These are phyloP conservation scores for Leucophenga maculata DNA, from an alignment of 2,888 invertebrate genomes.

Conservation along the genomic window DNA sequence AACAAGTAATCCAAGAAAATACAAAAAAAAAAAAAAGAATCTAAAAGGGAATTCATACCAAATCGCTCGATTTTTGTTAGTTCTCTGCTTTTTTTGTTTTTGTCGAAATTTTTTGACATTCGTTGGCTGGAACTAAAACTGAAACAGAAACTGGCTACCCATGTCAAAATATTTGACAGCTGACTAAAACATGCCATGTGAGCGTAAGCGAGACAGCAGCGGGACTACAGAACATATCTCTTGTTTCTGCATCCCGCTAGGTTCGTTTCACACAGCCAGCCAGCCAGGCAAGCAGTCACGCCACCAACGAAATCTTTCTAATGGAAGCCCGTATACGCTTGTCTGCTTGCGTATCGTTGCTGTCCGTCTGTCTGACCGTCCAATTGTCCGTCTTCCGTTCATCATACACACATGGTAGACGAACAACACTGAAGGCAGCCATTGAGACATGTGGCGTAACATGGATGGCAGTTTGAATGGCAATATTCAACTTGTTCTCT, in stretches of 20 bases:
- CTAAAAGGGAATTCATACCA: constrained; percentile 29
- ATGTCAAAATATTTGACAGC: constrained; percentile 74
- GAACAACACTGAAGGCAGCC: constrained; percentile 49
- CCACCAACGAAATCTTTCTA: constrained; percentile 40
- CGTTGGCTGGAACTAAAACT: constrained; percentile 29
- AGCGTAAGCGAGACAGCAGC: constrained; percentile 40
- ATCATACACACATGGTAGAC: constrained; percentile 48
- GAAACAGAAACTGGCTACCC: constrained; percentile 60
- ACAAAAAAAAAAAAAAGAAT: constrained; percentile 21
- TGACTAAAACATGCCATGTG: constrained; percentile 72
- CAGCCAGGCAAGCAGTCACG: constrained; percentile 35
- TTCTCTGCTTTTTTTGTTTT: constrained; percentile 40
- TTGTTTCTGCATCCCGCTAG: too few species aligned
- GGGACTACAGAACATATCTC: constrained; percentile 21
- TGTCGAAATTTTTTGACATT: constrained; percentile 42
- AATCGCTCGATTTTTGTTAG: constrained; percentile 34
- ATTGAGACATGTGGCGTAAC: constrained; percentile 46
- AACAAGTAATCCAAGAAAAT: constrained; percentile 11
- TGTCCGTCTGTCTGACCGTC: constrained; percentile 37
- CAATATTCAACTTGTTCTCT: not conserved
- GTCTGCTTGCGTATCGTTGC: not conserved
- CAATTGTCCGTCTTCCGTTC: constrained; percentile 16
- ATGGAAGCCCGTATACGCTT: constrained; percentile 31
- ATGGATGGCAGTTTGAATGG: constrained; percentile 43
- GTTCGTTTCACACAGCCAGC: too few species aligned